A percentile compares a stretch with the other conserved stretches of the same genome.
Conservation (phyloP, 1,140 invertebrate species). For the Eubasilissa regina region DNA sequence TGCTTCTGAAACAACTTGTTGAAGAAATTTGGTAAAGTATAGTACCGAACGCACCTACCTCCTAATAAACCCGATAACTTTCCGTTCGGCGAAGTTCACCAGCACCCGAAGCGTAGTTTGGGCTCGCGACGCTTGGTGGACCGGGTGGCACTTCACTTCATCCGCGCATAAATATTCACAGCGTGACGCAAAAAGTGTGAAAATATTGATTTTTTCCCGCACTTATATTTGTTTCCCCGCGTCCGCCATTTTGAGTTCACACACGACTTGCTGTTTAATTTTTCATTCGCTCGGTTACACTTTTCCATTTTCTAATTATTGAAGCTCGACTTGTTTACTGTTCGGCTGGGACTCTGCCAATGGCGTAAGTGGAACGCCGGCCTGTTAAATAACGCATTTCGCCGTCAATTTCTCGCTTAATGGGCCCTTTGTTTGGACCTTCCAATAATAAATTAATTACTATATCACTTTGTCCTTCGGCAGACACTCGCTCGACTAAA, state of each 20-base stretch:
- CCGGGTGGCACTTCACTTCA: background rate
- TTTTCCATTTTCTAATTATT: conserved; percentile 30
- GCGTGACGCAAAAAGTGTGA: background rate
- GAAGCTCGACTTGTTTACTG: background rate
- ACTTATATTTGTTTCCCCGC: conserved; percentile 12
- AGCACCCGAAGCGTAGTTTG: too few relatives aligned
- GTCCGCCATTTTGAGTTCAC: background rate
- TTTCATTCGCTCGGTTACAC: background rate
- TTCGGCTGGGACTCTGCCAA: background rate
- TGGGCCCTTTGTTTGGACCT: too few relatives aligned
- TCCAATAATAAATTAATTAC: too few relatives aligned
- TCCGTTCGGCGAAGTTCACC: too few relatives aligned
- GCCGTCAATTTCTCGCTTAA: background rate
- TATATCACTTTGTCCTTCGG: too few relatives aligned
- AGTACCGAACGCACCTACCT: too few relatives aligned
- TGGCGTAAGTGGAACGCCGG: background rate
- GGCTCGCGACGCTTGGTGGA: too few relatives aligned
- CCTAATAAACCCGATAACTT: too few relatives aligned
- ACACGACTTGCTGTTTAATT: conserved; percentile 8
- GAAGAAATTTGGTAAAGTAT: too few relatives aligned
- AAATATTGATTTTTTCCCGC: conserved; percentile 28
- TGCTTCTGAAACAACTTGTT: too few relatives aligned
- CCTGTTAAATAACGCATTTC: background rate
- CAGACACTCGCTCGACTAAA: too few relatives aligned
- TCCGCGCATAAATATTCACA: conserved; percentile 5